These are phyloP conservation scores for Poicephalus gulielmi DNA, from an alignment of 2,113 vertebrate genomes.

Conservation along the genomic window DNA sequence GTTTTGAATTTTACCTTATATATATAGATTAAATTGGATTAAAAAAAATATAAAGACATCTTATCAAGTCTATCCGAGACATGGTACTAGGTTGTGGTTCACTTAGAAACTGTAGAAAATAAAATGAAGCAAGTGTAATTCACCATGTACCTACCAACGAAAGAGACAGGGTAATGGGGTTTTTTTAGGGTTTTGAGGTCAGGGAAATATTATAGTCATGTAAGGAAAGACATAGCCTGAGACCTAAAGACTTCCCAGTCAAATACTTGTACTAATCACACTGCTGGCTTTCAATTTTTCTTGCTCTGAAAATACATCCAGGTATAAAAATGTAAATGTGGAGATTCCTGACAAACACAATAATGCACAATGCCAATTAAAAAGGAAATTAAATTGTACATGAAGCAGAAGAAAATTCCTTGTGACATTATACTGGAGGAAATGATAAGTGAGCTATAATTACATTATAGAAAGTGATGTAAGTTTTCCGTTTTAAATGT, in stretches of 20 bases:
- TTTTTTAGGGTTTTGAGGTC: background rate
- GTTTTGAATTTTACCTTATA: background rate
- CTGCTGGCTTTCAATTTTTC: constrained; percentile 27
- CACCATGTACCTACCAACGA: background rate
- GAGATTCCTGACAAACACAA: constrained; percentile 26
- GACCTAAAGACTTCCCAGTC: background rate
- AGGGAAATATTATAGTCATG: background rate
- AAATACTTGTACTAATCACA: constrained; percentile 14
- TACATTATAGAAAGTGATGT: constrained; percentile 30
- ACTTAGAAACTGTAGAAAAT: background rate
- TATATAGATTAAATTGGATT: background rate
- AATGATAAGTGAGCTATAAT: constrained; percentile 45
- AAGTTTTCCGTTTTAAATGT: constrained; percentile 38
- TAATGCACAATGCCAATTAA: constrained; percentile 37
- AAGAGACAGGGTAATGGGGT: accelerated
- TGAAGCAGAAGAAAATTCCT: constrained; percentile 47
- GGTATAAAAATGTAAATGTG: constrained; percentile 40
- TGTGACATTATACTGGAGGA: constrained; percentile 47
- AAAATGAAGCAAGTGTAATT: background rate
- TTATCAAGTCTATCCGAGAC: background rate
- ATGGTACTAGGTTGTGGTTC: background rate
- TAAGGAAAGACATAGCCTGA: background rate
- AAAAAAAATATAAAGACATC: background rate
- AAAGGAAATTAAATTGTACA: constrained; percentile 52
- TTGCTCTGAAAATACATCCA: constrained; percentile 3